Percentiles rank a stretch among this genome's conserved stretches.
phyloP scores from a whole-genome alignment of 92 coral and sea anemone genomes.

The Siderastrea siderea region DNA sequence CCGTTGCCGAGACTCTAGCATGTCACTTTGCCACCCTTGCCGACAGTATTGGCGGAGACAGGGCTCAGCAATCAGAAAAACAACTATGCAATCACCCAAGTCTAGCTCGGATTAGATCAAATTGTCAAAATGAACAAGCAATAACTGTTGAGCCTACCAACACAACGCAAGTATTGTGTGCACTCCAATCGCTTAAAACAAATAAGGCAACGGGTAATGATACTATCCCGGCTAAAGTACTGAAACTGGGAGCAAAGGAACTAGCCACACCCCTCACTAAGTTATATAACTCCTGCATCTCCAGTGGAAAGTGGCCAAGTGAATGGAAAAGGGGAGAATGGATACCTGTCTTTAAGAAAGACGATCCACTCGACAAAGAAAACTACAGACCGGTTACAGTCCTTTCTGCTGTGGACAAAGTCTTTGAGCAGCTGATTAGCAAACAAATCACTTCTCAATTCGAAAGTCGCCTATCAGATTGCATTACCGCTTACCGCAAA shows the following conservation, averaged over 20 bases:
- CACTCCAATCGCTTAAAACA: conserved; percentile 17
- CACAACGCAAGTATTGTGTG: conserved; percentile 1
- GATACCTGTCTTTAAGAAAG: conserved; percentile 53
- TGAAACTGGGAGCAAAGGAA: conserved; percentile 42
- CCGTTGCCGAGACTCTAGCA: conserved; percentile 21
- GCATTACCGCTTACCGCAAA: conserved; percentile 42
- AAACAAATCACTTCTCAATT: conserved; percentile 48
- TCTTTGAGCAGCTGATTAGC: conserved; percentile 48
- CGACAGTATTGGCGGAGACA: conserved; percentile 18
- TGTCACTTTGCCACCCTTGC: conserved; percentile 31
- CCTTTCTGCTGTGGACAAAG: conserved; percentile 27
- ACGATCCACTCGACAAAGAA: conserved; percentile 29
- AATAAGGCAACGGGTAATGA: conserved; percentile 51
- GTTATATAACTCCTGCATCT: conserved; percentile 45
- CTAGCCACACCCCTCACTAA: conserved; percentile 41
- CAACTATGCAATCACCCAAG: conserved; percentile 8
- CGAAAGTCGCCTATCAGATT: conserved; percentile 43
- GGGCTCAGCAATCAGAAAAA: conserved; percentile 23
- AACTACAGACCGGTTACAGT: conserved; percentile 58
- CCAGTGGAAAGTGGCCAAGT: conserved; percentile 43
- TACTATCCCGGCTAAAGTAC: conserved; percentile 29
- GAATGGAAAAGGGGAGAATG: conserved; percentile 67
- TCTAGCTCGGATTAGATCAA: conserved; percentile 24
- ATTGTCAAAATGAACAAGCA: conserved; percentile 23
- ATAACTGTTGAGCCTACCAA: conserved; percentile 2